phyloP scores from a whole-genome alignment of 1,140 invertebrate species.

The Tetramorium alpestre region DNA sequence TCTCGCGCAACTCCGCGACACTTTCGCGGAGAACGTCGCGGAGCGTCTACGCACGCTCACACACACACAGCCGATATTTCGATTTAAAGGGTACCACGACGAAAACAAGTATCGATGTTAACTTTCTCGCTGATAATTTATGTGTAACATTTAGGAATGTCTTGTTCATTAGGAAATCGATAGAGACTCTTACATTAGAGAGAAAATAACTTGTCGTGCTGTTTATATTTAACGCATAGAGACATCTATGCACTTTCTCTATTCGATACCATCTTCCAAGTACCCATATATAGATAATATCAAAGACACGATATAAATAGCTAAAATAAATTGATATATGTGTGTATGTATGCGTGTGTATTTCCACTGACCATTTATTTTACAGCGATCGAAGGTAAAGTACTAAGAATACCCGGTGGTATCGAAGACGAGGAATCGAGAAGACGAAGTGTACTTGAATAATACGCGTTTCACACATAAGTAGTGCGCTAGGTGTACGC shows the following conservation, averaged over 20 bases:
- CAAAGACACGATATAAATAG: conserved; percentile 1
- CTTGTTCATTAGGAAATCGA: neutral
- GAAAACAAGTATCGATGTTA: neutral
- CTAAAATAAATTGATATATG: neutral
- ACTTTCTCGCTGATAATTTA: neutral
- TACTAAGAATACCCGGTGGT: conserved; percentile 21
- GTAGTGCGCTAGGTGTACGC: neutral
- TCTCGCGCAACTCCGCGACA: neutral
- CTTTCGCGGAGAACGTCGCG: neutral
- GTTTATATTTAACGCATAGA: neutral
- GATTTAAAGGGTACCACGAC: neutral
- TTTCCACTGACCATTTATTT: neutral
- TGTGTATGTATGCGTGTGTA: too few species aligned
- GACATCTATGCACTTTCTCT: neutral
- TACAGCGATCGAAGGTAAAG: neutral
- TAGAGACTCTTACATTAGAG: neutral
- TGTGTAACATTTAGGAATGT: neutral
- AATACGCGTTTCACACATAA: neutral
- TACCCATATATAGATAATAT: neutral
- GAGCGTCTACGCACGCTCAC: too few species aligned
- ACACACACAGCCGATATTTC: too few species aligned
- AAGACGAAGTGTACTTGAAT: neutral
- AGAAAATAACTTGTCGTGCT: neutral
- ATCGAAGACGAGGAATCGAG: conserved; percentile 39
- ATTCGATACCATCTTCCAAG: neutral